These are phyloP conservation scores for Autographa pulchrina DNA, from an alignment of 2,888 invertebrate genomes.

Conservation along the genomic window DNA sequence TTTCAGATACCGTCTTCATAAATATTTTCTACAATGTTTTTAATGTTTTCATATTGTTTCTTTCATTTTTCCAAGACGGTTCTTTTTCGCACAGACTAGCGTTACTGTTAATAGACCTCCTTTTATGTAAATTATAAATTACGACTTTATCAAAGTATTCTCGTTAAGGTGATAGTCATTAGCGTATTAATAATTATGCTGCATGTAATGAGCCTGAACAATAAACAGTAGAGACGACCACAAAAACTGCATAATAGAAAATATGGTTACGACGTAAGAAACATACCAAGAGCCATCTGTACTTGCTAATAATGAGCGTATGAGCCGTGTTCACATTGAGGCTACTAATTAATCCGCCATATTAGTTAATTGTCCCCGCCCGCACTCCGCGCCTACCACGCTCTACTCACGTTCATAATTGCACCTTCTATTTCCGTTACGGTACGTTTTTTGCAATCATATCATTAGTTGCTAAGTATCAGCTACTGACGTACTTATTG, in stretches of 20 bases:
- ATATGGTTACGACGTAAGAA: constrained; percentile 17
- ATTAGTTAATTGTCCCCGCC: constrained; percentile 78
- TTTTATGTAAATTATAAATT: background rate
- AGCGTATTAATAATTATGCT: background rate
- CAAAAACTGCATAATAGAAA: background rate
- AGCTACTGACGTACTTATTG: constrained; percentile 22
- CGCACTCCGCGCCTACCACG: constrained; percentile 60
- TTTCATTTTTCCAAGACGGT: too few relatives aligned
- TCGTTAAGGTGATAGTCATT: background rate
- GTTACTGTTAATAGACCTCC: too few relatives aligned
- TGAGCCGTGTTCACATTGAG: constrained; percentile 60
- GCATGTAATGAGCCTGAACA: constrained; percentile 11
- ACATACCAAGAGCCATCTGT: constrained; percentile 12
- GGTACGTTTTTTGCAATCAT: constrained; percentile 48
- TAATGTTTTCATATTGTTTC: too few relatives aligned
- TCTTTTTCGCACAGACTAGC: too few relatives aligned
- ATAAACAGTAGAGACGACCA: background rate
- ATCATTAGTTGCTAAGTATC: constrained; percentile 29
- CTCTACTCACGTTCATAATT: constrained; percentile 64
- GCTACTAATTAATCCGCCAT: constrained; percentile 80
- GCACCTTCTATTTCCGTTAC: constrained; percentile 56
- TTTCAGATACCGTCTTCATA: too few relatives aligned
- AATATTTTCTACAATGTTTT: too few relatives aligned
- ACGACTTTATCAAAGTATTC: background rate
- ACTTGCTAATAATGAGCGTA: constrained; percentile 55